Evolutionary conservation across 2,888 invertebrate species (phyloP).

Genomic region (Acanthoscelides obtectus): DNA sequence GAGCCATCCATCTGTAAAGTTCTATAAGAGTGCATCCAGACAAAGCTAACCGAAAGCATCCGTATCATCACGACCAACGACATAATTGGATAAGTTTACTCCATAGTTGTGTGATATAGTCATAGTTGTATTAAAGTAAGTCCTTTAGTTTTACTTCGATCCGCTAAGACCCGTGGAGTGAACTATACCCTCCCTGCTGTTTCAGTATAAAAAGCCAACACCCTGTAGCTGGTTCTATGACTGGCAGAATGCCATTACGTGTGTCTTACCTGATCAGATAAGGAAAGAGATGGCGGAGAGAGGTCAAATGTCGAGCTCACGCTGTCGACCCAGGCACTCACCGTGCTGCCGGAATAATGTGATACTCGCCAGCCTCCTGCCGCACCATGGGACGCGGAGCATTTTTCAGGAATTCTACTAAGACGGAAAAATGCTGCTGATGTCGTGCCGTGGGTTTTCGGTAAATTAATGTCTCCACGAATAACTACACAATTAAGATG

Average conservation of each 20-base stretch:
- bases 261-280: constrained; percentile 44
- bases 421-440: constrained; percentile 1
- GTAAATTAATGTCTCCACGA: constrained; percentile 20
- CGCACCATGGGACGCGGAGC: constrained; percentile 14
- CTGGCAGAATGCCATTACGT: constrained; percentile 45
- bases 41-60: no score
- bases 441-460: constrained; percentile 12
- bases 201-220: no score
- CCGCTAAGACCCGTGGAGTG: no score
- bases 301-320: constrained; percentile 42
- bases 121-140: no score
- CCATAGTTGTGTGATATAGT: no score
- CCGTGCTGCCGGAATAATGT: constrained; percentile 13
- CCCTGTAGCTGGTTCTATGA: constrained; percentile 12
- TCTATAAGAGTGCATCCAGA: no score
- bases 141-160: no score
- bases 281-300: constrained; percentile 33
- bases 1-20: no score
- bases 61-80: no score
- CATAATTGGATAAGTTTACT: no score
- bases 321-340: constrained; percentile 37
- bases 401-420: constrained; percentile 10
- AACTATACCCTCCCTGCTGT: no score
- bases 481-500: constrained; percentile 1
- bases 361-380: not conserved